phyloP scores from a whole-genome alignment of 53 echinoderm and acorn worm genomes.

The Astropecten irregularis region DNA sequence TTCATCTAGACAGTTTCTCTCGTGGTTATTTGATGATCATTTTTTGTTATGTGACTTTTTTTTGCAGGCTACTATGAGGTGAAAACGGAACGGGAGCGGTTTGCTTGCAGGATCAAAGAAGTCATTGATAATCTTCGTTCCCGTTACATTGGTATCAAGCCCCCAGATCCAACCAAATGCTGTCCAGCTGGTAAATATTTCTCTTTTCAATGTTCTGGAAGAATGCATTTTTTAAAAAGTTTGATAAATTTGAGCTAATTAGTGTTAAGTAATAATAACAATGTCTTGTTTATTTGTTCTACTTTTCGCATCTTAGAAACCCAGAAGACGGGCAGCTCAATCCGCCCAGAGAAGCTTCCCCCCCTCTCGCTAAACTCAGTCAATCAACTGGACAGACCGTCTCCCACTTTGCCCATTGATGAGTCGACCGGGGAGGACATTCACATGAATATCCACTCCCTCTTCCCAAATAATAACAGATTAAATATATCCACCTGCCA shows the following conservation, averaged over 20 bases:
- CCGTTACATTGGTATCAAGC: neutral
- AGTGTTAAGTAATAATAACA: too few relatives aligned
- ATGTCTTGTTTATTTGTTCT: too few relatives aligned
- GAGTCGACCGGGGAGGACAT: slow-evolving; percentile 12
- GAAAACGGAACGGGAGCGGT: slow-evolving; percentile 44
- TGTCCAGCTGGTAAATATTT: neutral
- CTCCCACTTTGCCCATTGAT: slow-evolving; percentile 9
- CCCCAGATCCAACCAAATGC: neutral
- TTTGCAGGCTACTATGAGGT: slow-evolving; percentile 52
- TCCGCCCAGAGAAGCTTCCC: neutral
- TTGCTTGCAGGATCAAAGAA: slow-evolving; percentile 49
- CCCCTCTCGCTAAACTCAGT: neutral
- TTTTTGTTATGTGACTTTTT: too few relatives aligned
- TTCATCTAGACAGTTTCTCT: too few relatives aligned
- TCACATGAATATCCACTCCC: neutral
- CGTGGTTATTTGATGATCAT: too few relatives aligned
- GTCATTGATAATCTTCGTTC: slow-evolving; percentile 6
- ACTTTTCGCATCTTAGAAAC: neutral
- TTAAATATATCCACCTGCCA: neutral
- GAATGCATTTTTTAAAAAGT: too few relatives aligned
- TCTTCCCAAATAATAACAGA: neutral
- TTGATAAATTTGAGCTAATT: too few relatives aligned
- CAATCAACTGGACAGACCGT: neutral
- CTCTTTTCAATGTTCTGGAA: too few relatives aligned
- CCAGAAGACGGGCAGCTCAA: neutral